Evolutionary conservation across 2,113 vertebrate genomes (phyloP).

Genomic region (Gadus macrocephalus): DNA sequence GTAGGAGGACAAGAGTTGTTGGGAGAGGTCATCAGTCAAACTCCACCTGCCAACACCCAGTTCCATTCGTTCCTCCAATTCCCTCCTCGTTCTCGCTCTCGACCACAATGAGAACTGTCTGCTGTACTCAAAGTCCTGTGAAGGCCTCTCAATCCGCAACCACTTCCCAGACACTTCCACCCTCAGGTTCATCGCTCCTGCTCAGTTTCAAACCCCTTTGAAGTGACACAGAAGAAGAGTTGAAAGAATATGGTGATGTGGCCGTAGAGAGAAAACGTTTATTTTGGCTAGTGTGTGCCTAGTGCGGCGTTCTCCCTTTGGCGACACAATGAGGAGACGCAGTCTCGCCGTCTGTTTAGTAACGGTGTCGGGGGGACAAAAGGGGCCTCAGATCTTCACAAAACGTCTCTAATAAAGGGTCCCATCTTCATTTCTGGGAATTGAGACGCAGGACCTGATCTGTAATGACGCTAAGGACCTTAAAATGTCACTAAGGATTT

Average conservation of each 20-base stretch:
- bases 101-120: slow-evolving; percentile 29
- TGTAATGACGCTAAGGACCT: slow-evolving; percentile 60
- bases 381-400: not conserved
- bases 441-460: slow-evolving; percentile 58
- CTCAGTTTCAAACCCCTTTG: not conserved
- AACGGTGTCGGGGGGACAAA: slow-evolving; percentile 5
- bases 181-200: not conserved
- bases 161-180: not conserved
- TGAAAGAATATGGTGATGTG: not conserved
- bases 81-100: slow-evolving; percentile 33
- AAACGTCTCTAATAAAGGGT: slow-evolving; percentile 14
- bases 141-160: not conserved
- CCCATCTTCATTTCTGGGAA: slow-evolving; percentile 24
- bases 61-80: slow-evolving; percentile 25
- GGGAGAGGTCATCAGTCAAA: slow-evolving; percentile 47
- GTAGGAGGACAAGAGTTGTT: slow-evolving; percentile 59
- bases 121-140: slow-evolving; percentile 13
- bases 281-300: not conserved
- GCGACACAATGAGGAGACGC: not conserved
- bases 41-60: slow-evolving; percentile 6
- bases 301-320: not conserved
- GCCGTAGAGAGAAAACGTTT: not conserved
- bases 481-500: slow-evolving; percentile 66
- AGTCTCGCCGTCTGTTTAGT: slow-evolving; percentile 1
- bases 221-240: not conserved